These are phyloP conservation scores for Hemiscyllium ocellatum DNA, from an alignment of 2,113 vertebrate genomes.

Conservation along the genomic window DNA sequence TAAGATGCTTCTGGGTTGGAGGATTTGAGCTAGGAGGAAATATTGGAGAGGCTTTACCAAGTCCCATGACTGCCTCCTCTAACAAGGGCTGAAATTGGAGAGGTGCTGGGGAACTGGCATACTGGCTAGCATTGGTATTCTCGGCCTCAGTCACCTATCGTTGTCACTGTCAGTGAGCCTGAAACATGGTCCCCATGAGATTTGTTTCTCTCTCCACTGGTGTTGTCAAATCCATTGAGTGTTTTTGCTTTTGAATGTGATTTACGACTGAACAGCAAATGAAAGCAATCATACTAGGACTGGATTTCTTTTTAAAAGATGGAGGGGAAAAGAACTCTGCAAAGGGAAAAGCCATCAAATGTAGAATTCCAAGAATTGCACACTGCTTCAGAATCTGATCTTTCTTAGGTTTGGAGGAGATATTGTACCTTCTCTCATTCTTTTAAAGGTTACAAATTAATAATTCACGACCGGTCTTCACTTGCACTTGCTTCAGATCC, in stretches of 20 bases:
- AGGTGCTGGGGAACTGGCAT: too few relatives aligned
- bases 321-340: background rate
- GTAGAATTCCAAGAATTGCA: background rate
- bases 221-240: too few relatives aligned
- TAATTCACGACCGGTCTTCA: background rate
- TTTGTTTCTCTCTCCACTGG: too few relatives aligned
- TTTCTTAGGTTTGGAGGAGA: background rate
- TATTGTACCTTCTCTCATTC: background rate
- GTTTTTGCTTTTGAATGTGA: conserved; percentile 38
- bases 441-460: background rate
- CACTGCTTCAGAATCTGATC: background rate
- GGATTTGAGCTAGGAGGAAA: too few relatives aligned
- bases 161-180: too few relatives aligned
- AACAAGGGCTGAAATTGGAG: too few relatives aligned
- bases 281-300: background rate
- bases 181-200: too few relatives aligned
- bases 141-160: too few relatives aligned
- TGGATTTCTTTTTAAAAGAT: background rate
- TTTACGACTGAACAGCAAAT: conserved; percentile 14
- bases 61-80: too few relatives aligned
- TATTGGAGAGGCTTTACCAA: too few relatives aligned
- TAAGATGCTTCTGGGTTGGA: background rate
- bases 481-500: background rate
- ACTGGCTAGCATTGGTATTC: too few relatives aligned
- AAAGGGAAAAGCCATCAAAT: background rate